Evolutionary conservation across 2,797 vertebrate species (phyloP).

Genomic region (Molossus alvarezi): DNA sequence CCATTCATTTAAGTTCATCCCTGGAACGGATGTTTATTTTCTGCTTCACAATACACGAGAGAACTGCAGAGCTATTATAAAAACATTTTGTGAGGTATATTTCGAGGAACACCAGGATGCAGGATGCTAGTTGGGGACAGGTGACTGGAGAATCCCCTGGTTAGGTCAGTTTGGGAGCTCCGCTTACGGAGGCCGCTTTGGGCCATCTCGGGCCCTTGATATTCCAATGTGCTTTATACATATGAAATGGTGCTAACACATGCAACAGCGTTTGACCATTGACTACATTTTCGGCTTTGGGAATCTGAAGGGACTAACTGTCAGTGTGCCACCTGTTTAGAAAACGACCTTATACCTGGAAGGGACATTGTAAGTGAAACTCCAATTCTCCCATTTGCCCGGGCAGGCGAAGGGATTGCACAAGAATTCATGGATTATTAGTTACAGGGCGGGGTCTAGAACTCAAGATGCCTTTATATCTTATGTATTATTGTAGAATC

Average conservation of each 20-base stretch:
- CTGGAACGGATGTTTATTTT: not conserved
- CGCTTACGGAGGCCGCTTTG: not conserved
- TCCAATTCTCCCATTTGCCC: not conserved
- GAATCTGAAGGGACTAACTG: not conserved
- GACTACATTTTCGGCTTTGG: not conserved
- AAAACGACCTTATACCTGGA: not conserved
- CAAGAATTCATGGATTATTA: not conserved
- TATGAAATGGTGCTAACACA: not conserved
- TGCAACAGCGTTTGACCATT: not conserved
- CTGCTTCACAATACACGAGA: not conserved
- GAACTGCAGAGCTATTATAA: not conserved
- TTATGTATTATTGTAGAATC: not conserved
- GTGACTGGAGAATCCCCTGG: not conserved
- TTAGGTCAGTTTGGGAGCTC: not conserved
- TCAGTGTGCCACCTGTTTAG: not conserved
- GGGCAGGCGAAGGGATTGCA: not conserved
- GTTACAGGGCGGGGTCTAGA: not conserved
- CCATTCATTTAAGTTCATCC: not conserved
- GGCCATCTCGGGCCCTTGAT: not conserved
- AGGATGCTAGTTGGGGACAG: not conserved
- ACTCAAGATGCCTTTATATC: not conserved
- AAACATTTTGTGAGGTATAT: conserved; percentile 17
- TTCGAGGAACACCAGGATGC: not conserved
- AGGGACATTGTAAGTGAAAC: not conserved
- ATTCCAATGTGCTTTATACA: not conserved